Evolutionary conservation across 2,888 invertebrate species (phyloP).

Genomic region (Drosophila hamatofila): DNA sequence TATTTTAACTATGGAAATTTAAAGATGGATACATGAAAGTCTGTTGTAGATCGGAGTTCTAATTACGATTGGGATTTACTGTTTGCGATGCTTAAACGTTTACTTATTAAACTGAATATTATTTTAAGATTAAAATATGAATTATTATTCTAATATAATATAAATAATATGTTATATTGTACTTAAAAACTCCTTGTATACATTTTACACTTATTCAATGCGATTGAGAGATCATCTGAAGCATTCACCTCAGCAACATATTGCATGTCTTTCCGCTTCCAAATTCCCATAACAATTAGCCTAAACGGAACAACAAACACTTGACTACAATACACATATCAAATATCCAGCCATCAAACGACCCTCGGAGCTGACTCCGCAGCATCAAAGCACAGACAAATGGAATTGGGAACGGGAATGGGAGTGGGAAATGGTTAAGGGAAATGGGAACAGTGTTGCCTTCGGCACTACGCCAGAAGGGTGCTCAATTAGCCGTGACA

Average conservation of each 20-base stretch:
- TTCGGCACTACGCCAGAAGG: slow-evolving; percentile 82
- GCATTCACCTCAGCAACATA: slow-evolving; percentile 25
- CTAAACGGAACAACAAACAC: slow-evolving; percentile 78
- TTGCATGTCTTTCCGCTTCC: slow-evolving; percentile 33
- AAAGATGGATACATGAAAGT: not conserved
- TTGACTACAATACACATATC: slow-evolving; percentile 79
- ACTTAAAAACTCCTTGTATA: not conserved
- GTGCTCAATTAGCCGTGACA: slow-evolving; percentile 85
- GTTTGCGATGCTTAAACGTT: not conserved
- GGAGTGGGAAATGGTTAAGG: slow-evolving; percentile 8
- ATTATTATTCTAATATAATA: too few relatives aligned
- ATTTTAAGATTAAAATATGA: too few relatives aligned
- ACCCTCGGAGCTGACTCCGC: slow-evolving; percentile 26
- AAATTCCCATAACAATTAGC: slow-evolving; percentile 83
- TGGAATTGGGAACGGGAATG: slow-evolving; percentile 11
- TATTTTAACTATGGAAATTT: not conserved
- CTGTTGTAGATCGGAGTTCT: too few relatives aligned
- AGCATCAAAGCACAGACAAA: slow-evolving; percentile 40
- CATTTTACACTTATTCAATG: slow-evolving; percentile 1
- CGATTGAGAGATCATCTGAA: slow-evolving; percentile 47
- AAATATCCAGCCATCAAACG: slow-evolving; percentile 67
- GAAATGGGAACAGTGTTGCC: slow-evolving; percentile 48
- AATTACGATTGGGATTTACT: too few relatives aligned
- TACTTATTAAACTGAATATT: too few relatives aligned
- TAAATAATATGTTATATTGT: too few relatives aligned